Percentiles rank a stretch among this genome's conserved stretches.
These are phyloP conservation scores for Cephus sareptanus DNA, from an alignment of 2,888 invertebrate species.

Conservation along the genomic window DNA sequence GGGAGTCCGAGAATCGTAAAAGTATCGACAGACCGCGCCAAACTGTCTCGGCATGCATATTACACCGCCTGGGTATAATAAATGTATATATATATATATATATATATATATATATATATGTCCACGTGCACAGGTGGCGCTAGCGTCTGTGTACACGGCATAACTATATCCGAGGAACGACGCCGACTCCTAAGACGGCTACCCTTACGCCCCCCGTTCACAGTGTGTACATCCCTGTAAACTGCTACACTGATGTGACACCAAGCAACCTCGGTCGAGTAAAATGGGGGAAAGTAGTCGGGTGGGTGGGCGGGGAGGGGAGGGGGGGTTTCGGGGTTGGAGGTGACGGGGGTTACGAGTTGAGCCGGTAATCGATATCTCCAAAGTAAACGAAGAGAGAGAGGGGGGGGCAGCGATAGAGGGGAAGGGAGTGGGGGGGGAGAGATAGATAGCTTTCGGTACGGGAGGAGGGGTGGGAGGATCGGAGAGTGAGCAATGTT, in stretches of 20 bases:
- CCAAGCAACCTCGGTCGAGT: conserved; percentile 50
- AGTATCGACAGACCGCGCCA: not conserved
- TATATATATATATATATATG: not conserved
- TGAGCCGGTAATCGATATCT: conserved; percentile 64
- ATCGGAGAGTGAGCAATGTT: conserved; percentile 17
- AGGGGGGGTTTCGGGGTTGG: conserved; percentile 33
- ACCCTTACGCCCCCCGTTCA: conserved; percentile 33
- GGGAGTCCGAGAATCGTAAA: not conserved
- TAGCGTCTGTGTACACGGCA: not conserved
- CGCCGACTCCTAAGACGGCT: conserved; percentile 10
- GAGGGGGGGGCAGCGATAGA: conserved; percentile 30
- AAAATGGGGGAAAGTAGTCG: conserved; percentile 23
- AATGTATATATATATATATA: not conserved
- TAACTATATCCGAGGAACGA: not conserved
- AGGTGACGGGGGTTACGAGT: conserved; percentile 54
- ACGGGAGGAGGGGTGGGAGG: conserved; percentile 23
- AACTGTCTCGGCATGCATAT: not conserved
- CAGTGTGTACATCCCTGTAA: conserved; percentile 50
- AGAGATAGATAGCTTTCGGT: not conserved
- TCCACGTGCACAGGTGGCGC: not conserved
- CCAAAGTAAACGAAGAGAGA: conserved; percentile 63
- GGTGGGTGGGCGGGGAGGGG: conserved; percentile 4
- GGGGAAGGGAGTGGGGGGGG: conserved; percentile 14
- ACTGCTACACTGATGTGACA: conserved; percentile 61
- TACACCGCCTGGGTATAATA: not conserved